phyloP scores from a whole-genome alignment of 2,113 vertebrate species.

The Glaucomys volans region DNA sequence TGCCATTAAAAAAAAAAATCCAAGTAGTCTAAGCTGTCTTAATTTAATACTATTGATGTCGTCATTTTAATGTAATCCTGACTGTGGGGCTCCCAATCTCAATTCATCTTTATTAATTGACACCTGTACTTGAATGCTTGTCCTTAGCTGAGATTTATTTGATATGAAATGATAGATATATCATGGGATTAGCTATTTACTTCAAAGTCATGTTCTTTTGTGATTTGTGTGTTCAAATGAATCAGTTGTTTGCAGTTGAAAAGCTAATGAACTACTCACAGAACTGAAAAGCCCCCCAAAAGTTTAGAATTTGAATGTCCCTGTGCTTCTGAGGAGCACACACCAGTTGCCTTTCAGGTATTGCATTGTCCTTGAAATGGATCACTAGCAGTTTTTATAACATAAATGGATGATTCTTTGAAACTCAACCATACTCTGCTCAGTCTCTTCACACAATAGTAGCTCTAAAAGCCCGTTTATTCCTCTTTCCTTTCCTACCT shows the following conservation, averaged over 20 bases:
- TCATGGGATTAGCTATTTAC: constrained; percentile 69
- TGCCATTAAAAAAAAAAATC: constrained; percentile 44
- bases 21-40: constrained; percentile 8
- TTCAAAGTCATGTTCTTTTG: constrained; percentile 72
- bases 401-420: constrained; percentile 1
- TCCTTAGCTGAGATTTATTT: constrained; percentile 69
- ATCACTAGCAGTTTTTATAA: background rate
- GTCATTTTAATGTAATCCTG: constrained; percentile 63
- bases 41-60: constrained; percentile 56
- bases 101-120: constrained; percentile 70
- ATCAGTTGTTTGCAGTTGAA: constrained; percentile 60
- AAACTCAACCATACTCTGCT: constrained; percentile 46
- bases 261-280: constrained; percentile 41
- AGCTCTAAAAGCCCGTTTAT: constrained; percentile 23
- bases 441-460: background rate
- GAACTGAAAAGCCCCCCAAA: background rate
- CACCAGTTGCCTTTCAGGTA: background rate
- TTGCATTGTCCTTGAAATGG: constrained; percentile 57
- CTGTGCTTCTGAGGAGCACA: background rate
- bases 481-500: background rate
- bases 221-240: constrained; percentile 71
- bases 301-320: constrained; percentile 58
- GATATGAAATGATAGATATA: constrained; percentile 59
- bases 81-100: constrained; percentile 47
- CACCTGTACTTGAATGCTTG: constrained; percentile 72